These are phyloP conservation scores for Vimba vimba DNA, from an alignment of 2,113 vertebrate species.

Conservation along the genomic window DNA sequence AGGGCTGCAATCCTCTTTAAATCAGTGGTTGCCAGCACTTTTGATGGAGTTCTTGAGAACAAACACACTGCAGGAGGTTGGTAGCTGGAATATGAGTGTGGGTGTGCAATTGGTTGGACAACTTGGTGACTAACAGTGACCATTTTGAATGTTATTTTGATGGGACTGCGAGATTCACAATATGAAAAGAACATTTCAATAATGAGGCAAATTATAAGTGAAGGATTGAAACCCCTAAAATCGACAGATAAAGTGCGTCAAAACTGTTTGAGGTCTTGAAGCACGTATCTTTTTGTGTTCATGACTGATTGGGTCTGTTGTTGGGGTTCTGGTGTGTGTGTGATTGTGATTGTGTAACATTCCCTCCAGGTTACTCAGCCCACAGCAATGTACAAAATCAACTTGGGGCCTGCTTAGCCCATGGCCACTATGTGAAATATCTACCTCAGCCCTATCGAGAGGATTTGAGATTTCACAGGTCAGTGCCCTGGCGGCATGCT, in stretches of 20 bases:
- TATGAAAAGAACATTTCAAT: background rate
- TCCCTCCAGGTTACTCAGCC: constrained; percentile 34
- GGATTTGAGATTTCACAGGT: constrained; percentile 76
- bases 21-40: constrained; percentile 44
- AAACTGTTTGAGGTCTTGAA: background rate
- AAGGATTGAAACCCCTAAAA: background rate
- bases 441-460: constrained; percentile 60
- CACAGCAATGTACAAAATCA: constrained; percentile 48
- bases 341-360: constrained; percentile 23
- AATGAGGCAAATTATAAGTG: background rate
- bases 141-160: background rate
- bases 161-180: background rate
- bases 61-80: constrained; percentile 33
- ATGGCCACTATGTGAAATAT: constrained; percentile 45
- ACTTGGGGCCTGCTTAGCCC: constrained; percentile 33
- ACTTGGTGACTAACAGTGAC: background rate
- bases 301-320: background rate
- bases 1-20: constrained; percentile 40
- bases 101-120: background rate
- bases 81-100: constrained; percentile 3
- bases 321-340: background rate
- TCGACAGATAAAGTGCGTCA: background rate
- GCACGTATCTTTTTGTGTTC: background rate
- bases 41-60: constrained; percentile 14
- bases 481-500: constrained; percentile 71